Evolutionary conservation across 2,113 vertebrate species (phyloP).

Genomic region (Mustelus asterias): DNA sequence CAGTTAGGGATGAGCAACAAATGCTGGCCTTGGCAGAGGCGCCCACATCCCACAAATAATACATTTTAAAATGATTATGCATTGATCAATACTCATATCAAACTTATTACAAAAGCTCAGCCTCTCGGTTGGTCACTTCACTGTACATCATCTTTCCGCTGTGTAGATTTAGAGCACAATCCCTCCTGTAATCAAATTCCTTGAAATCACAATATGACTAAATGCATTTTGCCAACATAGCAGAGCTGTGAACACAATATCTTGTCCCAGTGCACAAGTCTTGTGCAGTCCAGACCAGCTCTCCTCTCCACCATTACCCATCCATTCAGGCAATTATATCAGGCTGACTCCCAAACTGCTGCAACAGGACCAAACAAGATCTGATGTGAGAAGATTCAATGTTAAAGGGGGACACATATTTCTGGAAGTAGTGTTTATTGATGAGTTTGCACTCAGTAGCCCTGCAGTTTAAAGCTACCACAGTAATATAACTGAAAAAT

Average conservation of each 20-base stretch:
- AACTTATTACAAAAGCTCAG: background rate
- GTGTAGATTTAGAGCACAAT: background rate
- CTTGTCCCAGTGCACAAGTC: background rate
- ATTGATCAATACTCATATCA: background rate
- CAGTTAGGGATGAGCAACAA: too few species aligned
- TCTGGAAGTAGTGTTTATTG: constrained; percentile 96
- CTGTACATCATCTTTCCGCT: background rate
- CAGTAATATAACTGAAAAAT: constrained; percentile 30
- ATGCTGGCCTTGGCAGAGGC: too few species aligned
- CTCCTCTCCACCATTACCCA: background rate
- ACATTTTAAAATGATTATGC: background rate
- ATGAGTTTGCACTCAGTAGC: constrained; percentile 69
- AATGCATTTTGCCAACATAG: background rate
- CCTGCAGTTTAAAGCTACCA: constrained; percentile 24
- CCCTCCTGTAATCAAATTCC: background rate
- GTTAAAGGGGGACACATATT: background rate
- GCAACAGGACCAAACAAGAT: background rate
- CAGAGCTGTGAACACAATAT: background rate
- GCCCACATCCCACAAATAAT: too few species aligned
- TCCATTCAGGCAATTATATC: background rate
- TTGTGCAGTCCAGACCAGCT: background rate
- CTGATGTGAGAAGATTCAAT: background rate
- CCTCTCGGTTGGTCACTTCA: background rate
- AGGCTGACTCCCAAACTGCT: background rate
- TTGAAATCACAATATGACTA: background rate